These are phyloP conservation scores for Poeciliopsis presidionis DNA, from an alignment of 2,797 vertebrate genomes.

Conservation along the genomic window DNA sequence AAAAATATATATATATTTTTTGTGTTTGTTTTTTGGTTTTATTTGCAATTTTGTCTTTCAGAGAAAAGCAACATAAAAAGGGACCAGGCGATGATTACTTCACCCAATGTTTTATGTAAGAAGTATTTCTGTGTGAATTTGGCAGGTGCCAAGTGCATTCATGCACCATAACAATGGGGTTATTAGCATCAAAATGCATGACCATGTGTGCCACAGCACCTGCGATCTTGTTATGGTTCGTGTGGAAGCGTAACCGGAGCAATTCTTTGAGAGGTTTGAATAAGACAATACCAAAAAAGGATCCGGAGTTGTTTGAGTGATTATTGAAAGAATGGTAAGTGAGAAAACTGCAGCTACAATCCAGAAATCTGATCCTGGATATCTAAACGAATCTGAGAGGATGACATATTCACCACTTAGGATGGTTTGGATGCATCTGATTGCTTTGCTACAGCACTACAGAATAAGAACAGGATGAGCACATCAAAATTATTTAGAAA, in stretches of 20 bases:
- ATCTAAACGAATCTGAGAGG: not conserved
- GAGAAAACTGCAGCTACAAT: not conserved
- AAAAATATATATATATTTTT: not conserved
- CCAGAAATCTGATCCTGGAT: not conserved
- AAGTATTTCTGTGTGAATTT: conserved; percentile 37
- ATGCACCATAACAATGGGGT: conserved; percentile 52
- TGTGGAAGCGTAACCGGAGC: conserved; percentile 13
- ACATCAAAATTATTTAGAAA: conserved; percentile 12
- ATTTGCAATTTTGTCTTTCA: not conserved
- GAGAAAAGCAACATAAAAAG: not conserved
- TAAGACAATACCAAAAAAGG: conserved; percentile 2
- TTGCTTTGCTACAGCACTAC: conserved; percentile 25
- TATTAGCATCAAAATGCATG: conserved; percentile 70
- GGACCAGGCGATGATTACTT: not conserved
- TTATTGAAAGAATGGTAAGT: not conserved
- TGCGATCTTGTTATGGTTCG: conserved; percentile 26
- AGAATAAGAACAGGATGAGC: not conserved
- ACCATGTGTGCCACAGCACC: conserved; percentile 40
- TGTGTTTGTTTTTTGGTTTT: not conserved
- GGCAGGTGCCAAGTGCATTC: conserved; percentile 54
- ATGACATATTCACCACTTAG: not conserved
- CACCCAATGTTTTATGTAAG: conserved; percentile 1
- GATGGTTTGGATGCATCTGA: conserved; percentile 2
- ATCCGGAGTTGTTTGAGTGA: not conserved
- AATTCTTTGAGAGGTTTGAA: conserved; percentile 1